Evolutionary conservation across 2,888 invertebrate genomes (phyloP).

Genomic region (Torymus auratus): DNA sequence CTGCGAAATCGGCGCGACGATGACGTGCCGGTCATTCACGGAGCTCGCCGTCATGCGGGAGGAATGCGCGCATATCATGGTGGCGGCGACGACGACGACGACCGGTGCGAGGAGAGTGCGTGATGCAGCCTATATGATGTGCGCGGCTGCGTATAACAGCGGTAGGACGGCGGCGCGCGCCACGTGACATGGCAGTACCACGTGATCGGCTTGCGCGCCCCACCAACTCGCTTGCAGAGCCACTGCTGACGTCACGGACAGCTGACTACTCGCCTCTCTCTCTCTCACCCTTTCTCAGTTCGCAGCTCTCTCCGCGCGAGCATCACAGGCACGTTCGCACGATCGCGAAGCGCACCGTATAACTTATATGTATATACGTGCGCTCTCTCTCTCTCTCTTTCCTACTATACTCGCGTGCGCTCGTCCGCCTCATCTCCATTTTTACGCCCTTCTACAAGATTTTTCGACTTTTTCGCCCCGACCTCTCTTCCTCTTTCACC

Average conservation of each 20-base stretch:
- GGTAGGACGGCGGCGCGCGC: conserved; percentile 61
- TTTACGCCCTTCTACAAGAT: conserved; percentile 28
- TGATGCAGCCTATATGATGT: too few relatives aligned
- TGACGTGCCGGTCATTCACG: conserved; percentile 75
- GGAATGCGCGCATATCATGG: conserved; percentile 67
- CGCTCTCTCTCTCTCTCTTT: too few relatives aligned
- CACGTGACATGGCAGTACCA: conserved; percentile 72
- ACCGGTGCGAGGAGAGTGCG: conserved; percentile 58
- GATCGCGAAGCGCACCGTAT: too few relatives aligned
- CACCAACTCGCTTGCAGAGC: conserved; percentile 43
- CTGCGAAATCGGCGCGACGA: conserved; percentile 66
- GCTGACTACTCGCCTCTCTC: conserved; percentile 68
- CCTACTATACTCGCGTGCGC: too few relatives aligned
- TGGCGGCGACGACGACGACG: conserved; percentile 44
- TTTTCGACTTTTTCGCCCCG: background rate
- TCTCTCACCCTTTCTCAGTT: conserved; percentile 30
- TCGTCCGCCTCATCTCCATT: conserved; percentile 5
- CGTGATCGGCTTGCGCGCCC: conserved; percentile 65
- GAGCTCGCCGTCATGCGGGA: conserved; percentile 71
- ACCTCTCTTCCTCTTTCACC: background rate
- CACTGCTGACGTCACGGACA: conserved; percentile 72
- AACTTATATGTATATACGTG: too few relatives aligned
- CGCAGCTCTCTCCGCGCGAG: too few relatives aligned
- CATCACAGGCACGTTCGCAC: too few relatives aligned
- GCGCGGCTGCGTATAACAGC: too few relatives aligned